These are phyloP conservation scores for Malaclemys terrapin DNA, from an alignment of 2,113 vertebrate species.

Conservation along the genomic window DNA sequence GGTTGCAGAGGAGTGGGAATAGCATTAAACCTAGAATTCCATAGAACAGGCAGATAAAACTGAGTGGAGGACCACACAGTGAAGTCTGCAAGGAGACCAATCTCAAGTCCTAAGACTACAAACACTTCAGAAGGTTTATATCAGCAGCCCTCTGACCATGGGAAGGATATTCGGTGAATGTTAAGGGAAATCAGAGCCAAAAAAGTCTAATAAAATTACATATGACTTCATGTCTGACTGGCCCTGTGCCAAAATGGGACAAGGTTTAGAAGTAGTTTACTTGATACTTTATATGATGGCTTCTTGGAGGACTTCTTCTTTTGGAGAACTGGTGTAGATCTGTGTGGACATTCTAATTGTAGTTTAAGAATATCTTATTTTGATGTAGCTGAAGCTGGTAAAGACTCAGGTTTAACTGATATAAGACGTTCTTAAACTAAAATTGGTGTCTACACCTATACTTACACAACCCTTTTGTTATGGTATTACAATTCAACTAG, in stretches of 20 bases:
- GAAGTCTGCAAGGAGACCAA: background rate
- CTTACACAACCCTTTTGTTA: no score
- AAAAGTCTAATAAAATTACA: slow-evolving; percentile 21
- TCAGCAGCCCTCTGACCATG: background rate
- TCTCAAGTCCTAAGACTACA: background rate
- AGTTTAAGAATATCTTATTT: no score
- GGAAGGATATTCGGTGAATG: background rate
- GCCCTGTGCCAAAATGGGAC: slow-evolving; percentile 29
- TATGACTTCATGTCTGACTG: slow-evolving; percentile 50
- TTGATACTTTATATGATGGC: accelerated
- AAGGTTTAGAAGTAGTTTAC: slow-evolving; percentile 18
- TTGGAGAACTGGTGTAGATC: background rate
- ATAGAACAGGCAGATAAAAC: accelerated
- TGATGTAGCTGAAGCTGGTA: no score
- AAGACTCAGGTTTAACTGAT: no score
- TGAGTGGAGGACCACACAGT: accelerated
- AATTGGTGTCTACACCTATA: no score
- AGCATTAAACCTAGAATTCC: background rate
- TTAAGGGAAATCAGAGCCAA: background rate
- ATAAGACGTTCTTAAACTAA: no score
- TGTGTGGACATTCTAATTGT: no score
- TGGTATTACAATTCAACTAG: no score
- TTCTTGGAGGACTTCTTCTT: background rate
- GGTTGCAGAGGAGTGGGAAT: background rate
- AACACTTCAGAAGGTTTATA: background rate